These are phyloP conservation scores for Pantherophis guttatus DNA, from an alignment of 2,113 vertebrate species.

Conservation along the genomic window DNA sequence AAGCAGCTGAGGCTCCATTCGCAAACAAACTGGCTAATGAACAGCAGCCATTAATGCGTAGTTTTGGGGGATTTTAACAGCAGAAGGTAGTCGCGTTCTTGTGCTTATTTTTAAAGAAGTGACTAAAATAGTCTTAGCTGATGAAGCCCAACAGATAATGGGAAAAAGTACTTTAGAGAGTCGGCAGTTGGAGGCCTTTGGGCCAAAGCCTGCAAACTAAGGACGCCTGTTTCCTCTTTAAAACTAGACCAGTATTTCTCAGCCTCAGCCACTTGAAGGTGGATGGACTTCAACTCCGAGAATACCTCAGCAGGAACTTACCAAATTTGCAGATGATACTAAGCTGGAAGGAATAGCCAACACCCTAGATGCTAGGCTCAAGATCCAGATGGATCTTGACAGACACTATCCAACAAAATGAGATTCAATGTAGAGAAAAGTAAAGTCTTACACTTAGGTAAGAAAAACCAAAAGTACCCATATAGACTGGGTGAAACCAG, in stretches of 20 bases:
- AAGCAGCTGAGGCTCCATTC: slow-evolving; percentile 1
- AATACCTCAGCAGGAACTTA: not conserved
- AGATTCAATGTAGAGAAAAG: too few relatives aligned
- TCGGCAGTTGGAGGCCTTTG: not conserved
- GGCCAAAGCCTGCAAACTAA: not conserved
- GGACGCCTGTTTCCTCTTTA: not conserved
- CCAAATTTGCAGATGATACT: too few relatives aligned
- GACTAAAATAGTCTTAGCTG: slow-evolving; percentile 14
- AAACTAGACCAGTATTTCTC: not conserved
- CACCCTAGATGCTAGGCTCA: too few relatives aligned
- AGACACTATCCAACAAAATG: too few relatives aligned
- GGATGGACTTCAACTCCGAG: not conserved
- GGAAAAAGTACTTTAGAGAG: not conserved
- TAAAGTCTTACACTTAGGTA: too few relatives aligned
- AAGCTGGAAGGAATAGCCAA: too few relatives aligned
- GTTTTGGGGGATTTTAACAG: slow-evolving; percentile 38
- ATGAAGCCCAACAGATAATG: slow-evolving; percentile 31
- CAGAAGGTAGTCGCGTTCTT: slow-evolving; percentile 12
- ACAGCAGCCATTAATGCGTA: slow-evolving; percentile 22
- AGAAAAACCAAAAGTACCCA: too few relatives aligned
- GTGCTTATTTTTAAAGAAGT: not conserved
- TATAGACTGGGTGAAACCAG: too few relatives aligned
- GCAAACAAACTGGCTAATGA: slow-evolving; percentile 9
- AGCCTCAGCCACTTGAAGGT: not conserved
- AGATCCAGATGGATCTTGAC: too few relatives aligned